Conservation (phyloP, 2,113 vertebrate species). For the western clawed frog (Xenopus tropicalis) region UCB_Xtro_10.0 CM004443.2:210441001-210441500, state of each 20-base stretch:
- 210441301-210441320: conserved; percentile 49
- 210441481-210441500: too few species aligned
- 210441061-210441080: too few species aligned
- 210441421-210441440: too few species aligned
- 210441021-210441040: too few species aligned
- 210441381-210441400: conserved; percentile 5
- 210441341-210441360: conserved; percentile 46
- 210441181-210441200: conserved; percentile 45
- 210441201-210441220: conserved; percentile 46
- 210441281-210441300: conserved; percentile 59
- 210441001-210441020: too few species aligned
- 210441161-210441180: conserved; percentile 62
- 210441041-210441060: too few species aligned
- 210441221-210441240: conserved; percentile 69
- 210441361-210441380: conserved; percentile 18
- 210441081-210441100: too few species aligned
- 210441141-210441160: conserved; percentile 51
- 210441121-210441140: too few species aligned
- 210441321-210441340: conserved; percentile 50
- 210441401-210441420: too few species aligned
- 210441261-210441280: conserved; percentile 63
- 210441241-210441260: conserved; percentile 65
- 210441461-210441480: background rate
- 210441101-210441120: background rate
- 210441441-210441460: background rate